These are phyloP conservation scores for Julus scanicus DNA, from an alignment of 2,888 invertebrate species.

Conservation along the genomic window DNA sequence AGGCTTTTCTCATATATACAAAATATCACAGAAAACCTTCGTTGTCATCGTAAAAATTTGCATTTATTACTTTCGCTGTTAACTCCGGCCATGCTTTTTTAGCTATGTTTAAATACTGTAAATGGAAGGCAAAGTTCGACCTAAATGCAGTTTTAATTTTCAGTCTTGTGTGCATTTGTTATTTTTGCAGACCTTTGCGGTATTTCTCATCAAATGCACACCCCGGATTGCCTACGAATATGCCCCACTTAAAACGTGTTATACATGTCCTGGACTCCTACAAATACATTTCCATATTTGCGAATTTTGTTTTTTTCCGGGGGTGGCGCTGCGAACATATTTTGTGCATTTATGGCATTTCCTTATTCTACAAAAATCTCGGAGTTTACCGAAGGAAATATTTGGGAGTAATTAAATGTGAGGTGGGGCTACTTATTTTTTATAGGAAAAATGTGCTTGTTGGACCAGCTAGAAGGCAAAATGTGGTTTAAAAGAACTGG, in stretches of 20 bases:
- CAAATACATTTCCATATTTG: neutral
- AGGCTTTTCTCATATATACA: neutral
- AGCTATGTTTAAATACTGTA: neutral
- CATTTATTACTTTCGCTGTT: slow-evolving; percentile 2
- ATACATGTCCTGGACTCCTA: neutral
- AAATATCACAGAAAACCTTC: neutral
- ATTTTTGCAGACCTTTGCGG: slow-evolving; percentile 3
- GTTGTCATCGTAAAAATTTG: neutral
- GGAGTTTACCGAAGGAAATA: neutral
- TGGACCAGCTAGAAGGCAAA: neutral
- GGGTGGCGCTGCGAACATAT: neutral
- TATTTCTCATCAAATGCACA: neutral
- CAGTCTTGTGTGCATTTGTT: neutral
- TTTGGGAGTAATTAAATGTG: neutral
- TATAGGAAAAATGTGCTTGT: neutral
- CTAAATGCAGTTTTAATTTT: neutral
- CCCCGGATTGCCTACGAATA: neutral
- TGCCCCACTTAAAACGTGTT: slow-evolving; percentile 36
- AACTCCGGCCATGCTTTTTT: neutral
- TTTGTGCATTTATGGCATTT: neutral
- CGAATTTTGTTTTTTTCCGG: neutral
- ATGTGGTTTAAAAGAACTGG: neutral
- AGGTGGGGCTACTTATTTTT: slow-evolving; percentile 8
- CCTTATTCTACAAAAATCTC: neutral
- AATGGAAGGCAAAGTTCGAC: neutral